phyloP scores from a whole-genome alignment of 2,113 vertebrate genomes.

The Marmota monax region DNA sequence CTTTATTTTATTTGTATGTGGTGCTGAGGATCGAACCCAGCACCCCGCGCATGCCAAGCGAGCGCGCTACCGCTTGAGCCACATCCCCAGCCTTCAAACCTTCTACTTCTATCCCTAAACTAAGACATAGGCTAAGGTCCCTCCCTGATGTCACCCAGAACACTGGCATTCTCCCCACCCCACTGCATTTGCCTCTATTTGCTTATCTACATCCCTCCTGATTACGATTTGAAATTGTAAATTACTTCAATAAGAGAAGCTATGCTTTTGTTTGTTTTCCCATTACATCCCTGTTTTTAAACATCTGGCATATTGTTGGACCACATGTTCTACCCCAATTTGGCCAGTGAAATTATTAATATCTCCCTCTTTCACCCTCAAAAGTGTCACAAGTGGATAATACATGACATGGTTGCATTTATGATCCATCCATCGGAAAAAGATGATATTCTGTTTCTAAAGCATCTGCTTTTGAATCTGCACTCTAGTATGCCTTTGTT shows the following conservation, averaged over 20 bases:
- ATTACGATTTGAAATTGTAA: not conserved
- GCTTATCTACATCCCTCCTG: not conserved
- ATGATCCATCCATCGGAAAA: not conserved
- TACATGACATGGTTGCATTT: not conserved
- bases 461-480: not conserved
- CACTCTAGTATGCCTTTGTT: not conserved
- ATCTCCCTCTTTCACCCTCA: not conserved
- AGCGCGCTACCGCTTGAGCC: no score
- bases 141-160: not conserved
- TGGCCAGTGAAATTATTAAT: not conserved
- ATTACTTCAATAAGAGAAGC: not conserved
- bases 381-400: not conserved
- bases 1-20: no score
- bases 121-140: not conserved
- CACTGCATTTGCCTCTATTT: not conserved
- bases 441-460: not conserved
- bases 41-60: rapidly evolving
- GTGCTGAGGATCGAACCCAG: no score
- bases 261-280: not conserved
- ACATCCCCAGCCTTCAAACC: not conserved
- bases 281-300: not conserved
- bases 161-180: not conserved
- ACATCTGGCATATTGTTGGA: not conserved
- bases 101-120: not conserved
- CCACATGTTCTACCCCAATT: not conserved